These are phyloP conservation scores for Pelmatolapia mariae DNA, from an alignment of 2,113 vertebrate species.

Conservation along the genomic window DNA sequence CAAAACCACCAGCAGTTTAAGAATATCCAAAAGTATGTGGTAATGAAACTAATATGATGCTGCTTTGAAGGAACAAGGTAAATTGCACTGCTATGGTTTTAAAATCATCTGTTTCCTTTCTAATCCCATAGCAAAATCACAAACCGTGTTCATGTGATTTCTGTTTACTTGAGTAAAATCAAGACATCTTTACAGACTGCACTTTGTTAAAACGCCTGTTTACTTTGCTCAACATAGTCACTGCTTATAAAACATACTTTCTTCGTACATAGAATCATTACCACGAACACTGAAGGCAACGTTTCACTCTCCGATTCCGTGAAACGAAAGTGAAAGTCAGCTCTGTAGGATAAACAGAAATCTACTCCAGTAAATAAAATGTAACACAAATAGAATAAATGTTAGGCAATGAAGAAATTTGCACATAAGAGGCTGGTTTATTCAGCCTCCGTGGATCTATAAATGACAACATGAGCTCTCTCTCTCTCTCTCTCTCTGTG, in stretches of 20 bases:
- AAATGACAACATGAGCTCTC: background rate
- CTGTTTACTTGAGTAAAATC: background rate
- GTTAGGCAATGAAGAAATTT: background rate
- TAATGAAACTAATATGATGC: background rate
- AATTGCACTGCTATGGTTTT: background rate
- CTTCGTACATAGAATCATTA: background rate
- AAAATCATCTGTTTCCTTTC: background rate
- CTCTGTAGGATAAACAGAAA: background rate
- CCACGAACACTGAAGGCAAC: background rate
- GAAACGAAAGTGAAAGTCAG: slow-evolving; percentile 49
- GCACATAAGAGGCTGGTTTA: background rate
- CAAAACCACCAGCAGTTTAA: background rate
- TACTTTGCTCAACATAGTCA: background rate
- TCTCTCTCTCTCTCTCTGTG: too few relatives aligned
- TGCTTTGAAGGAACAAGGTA: background rate
- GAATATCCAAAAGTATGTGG: background rate
- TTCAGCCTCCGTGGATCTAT: background rate
- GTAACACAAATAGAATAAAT: background rate
- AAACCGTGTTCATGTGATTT: background rate
- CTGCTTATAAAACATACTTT: background rate
- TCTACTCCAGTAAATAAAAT: background rate
- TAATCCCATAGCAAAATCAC: background rate
- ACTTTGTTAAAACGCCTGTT: background rate
- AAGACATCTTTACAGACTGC: background rate
- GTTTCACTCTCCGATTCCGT: background rate